phyloP scores from a whole-genome alignment of 2,888 invertebrate species.

The Cheilosia impressa region DNA sequence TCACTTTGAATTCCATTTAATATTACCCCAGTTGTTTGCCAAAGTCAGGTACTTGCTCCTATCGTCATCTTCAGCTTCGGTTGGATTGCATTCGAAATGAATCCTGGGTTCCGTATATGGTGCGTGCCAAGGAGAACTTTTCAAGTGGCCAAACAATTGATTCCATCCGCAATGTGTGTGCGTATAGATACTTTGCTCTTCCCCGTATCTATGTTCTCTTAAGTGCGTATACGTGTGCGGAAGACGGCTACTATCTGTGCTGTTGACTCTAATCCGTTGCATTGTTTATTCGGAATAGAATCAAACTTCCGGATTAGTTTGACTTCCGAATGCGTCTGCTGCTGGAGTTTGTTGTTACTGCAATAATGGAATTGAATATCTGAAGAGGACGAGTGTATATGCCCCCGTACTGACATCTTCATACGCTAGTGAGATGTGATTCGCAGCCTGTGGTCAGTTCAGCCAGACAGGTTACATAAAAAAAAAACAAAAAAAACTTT shows the following conservation, averaged over 20 bases:
- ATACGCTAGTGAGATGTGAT: background rate
- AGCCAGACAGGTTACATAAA: conserved; percentile 1
- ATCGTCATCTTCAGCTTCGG: conserved; percentile 31
- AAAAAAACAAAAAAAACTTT: background rate
- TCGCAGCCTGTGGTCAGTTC: conserved; percentile 1
- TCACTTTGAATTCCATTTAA: conserved; percentile 83
- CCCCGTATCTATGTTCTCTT: background rate
- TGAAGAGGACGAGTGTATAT: background rate
- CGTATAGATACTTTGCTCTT: background rate
- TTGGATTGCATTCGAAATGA: conserved; percentile 60
- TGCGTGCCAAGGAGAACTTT: conserved; percentile 45
- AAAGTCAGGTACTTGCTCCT: conserved; percentile 46
- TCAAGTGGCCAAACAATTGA: conserved; percentile 64
- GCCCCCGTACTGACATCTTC: background rate
- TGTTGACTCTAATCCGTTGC: conserved; percentile 73
- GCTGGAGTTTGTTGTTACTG: conserved; percentile 21
- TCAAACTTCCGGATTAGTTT: conserved; percentile 74
- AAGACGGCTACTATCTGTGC: conserved; percentile 30
- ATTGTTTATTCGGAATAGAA: conserved; percentile 69
- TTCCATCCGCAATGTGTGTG: conserved; percentile 38
- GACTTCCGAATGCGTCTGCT: conserved; percentile 49
- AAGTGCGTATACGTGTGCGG: conserved; percentile 59
- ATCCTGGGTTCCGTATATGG: conserved; percentile 34
- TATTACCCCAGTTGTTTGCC: conserved; percentile 68
- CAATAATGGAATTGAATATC: conserved; percentile 48